Base-by-base conservation (phyloP, 2,113 vertebrate species). In the Propithecus coquereli region DNA sequence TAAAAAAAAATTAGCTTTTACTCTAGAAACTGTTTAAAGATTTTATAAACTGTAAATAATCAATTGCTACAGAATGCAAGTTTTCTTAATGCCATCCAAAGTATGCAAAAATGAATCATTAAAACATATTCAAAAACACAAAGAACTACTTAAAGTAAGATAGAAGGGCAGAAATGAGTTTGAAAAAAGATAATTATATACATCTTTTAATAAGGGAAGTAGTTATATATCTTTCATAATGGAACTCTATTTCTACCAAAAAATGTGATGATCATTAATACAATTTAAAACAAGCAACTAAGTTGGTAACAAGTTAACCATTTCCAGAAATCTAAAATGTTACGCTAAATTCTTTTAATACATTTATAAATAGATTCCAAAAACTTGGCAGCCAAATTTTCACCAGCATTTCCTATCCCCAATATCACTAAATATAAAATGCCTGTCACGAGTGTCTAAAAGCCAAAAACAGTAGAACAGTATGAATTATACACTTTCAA, bases 1-100 rank as follows among this genome's bases (percentile, higher is more conserved):
- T 97, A 30, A 98, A 97, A 97, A 98, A 6, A 95, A 4, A 30
- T 20, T 47, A 50, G 92, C 1, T 16, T 32, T 94, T 83, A 86
- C 37, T 50, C 32, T 73, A 94, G 8, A 90, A 92, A 90, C 27
- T 18, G 6, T 52, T 73, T 76, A 17, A 93, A 84, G 10, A 52
- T 83, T 85, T 90, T 12, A 54, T 82, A 47, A 23, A n/a, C 3
- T 96, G 20, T 68, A 94, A 96, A 76, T 83, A 90, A 93, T 73
- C 87, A 77, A 57, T 14, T 71, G 52, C 16, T 70, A 61, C 7
- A 91, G 27, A 88, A 84, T 77, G 8, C 57, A 12, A 65, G 14
- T 81, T 86, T 97, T 27, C 47, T 85, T 92, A 92, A 65, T 90
- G 23, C 57, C 16, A 40, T 86, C 90, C 81, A 8, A 96, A 91